Evolutionary conservation across 1,140 invertebrate genomes (phyloP), one percentile per base, ranked within the genome.

Genomic region (Venturia canescens): DNA sequence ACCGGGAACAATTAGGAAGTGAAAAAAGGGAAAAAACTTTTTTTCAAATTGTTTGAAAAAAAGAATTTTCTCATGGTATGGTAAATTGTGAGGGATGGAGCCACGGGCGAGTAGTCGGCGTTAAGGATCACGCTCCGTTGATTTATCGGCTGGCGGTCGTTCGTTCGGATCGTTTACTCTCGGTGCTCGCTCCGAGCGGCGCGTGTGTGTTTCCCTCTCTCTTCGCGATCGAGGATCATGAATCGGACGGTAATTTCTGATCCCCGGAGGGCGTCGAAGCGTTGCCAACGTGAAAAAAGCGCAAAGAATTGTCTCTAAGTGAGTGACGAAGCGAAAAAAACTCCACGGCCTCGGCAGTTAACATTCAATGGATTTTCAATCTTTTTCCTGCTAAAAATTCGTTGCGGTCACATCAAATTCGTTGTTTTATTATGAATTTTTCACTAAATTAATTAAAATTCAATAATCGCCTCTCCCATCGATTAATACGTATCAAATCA

Each of bases 51-150:
- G n/a, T n/a, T n/a, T n/a, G n/a, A n/a, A n/a, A n/a, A n/a, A n/a
- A n/a, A n/a, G n/a, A n/a, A n/a, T n/a, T n/a, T n/a, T n/a, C n/a
- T n/a, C n/a, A n/a, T n/a, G 50, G 34, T 48, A 27, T 21, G 77
- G 67, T 23, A 16, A 53, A 23, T 76, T 15, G 60, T 57, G 80
- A 86, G 85, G 87, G 88, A 87, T 57, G 53, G 53, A 57, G 88
- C 89, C 88, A 90, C 84, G 88, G 88, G 86, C 88, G 89, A 89
- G 87, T 89, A 86, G 85, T 66, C 85, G 85, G 86, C 84, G 87
- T 85, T 87, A 89, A 88, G 87, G 86, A 87, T 91, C 89, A 90
- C 86, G 88, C 89, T 89, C 85, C 80, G 86, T 76, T 87, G 86
- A 75, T 23, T 75, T 29, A 31, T 23, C 29, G 48, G 71, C 26